Base-by-base conservation (phyloP, 1,140 invertebrate species). In the Onthophagus taurus region DNA sequence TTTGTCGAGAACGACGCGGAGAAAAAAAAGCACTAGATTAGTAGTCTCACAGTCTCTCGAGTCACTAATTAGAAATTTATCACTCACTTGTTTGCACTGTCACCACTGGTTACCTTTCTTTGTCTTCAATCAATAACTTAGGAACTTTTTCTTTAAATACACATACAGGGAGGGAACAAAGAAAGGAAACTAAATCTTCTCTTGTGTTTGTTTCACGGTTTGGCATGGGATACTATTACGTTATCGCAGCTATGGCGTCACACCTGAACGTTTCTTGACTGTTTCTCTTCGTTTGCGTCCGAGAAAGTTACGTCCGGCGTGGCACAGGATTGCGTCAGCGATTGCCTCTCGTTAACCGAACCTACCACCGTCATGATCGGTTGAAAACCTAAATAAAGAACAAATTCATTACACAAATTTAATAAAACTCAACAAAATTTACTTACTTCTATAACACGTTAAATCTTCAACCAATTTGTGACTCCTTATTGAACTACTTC, bases 391-490 rank as follows among this genome's bases (percentile, higher is more conserved):
- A 70, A 60, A 48, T 23, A 21, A 41, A 41, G 5, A 29, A 41
- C 7, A 29, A 26, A 12, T 26, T 26, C 24, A 26, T 26, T 7
- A 26, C 7, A 7, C 24, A 26, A 26, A 26, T n/a, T n/a, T n/a
- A 26, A 26, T 26, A 26, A 26, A 26, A 26, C 7, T 26, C 7
- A 11, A 38, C 7, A 18, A 39, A 38, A 13, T 26, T 29, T 36
- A 52, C 17, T 59, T 50, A 63, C 62, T 60, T 60, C 52, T 51
- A 44, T 58, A 63, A 37, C 52, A 47, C 12, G 54, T 58, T 45
- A 72, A 72, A 53, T 76, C 74, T 51, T 76, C 72, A 12, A 75
- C 69, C 31, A 76, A 54, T 53, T 76, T 76, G 41, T 71, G 61
- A 54, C 72, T 72, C 44, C 72, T 60, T 11, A 74, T 66, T 39